Conservation (phyloP, 2,888 invertebrate species). For the Vanessa cardui region DNA sequence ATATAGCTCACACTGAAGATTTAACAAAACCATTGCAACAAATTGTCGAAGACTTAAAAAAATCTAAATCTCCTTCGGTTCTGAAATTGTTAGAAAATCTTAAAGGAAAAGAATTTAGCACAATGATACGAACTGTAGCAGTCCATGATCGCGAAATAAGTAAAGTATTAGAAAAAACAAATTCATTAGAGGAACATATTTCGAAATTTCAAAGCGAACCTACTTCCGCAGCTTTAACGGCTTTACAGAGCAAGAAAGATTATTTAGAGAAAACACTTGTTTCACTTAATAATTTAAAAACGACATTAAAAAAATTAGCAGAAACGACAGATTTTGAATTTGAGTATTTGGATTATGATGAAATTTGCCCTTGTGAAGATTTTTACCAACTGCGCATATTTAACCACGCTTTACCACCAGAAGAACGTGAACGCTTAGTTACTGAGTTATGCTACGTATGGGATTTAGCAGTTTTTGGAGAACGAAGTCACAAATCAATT, state of each 20-base stretch:
- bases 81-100: constrained; percentile 57
- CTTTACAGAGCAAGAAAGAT: constrained; percentile 62
- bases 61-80: constrained; percentile 48
- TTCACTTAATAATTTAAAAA: constrained; percentile 64
- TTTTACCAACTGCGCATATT: constrained; percentile 71
- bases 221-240: constrained; percentile 61
- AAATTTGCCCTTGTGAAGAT: constrained; percentile 65
- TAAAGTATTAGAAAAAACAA: constrained; percentile 66
- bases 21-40: constrained; percentile 66
- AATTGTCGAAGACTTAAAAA: constrained; percentile 61
- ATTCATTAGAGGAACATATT: constrained; percentile 62
- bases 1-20: constrained; percentile 55
- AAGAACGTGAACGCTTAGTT: constrained; percentile 65
- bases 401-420: constrained; percentile 63
- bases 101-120: constrained; percentile 55
- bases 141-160: constrained; percentile 65
- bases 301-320: constrained; percentile 56
- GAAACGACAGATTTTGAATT: constrained; percentile 46
- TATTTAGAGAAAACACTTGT: constrained; percentile 60
- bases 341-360: constrained; percentile 51
- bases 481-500: constrained; percentile 63
- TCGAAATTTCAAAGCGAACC: constrained; percentile 58
- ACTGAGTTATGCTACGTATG: constrained; percentile 71
- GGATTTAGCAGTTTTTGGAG: constrained; percentile 68
- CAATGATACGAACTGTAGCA: constrained; percentile 61